phyloP scores from a whole-genome alignment of 1,140 invertebrate species.

The Aphidius ervi region DNA sequence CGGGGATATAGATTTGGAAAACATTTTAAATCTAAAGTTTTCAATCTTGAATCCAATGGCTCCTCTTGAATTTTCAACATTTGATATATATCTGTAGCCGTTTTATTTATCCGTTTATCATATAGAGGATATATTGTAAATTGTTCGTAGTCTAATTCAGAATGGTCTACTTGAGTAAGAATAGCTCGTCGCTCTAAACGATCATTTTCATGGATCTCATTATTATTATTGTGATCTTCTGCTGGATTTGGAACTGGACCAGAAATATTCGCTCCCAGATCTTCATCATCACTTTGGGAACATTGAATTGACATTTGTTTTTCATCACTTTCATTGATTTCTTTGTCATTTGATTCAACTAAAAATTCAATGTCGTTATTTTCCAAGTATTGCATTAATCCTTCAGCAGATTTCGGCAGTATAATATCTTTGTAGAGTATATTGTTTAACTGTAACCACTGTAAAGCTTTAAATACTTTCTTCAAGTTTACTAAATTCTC shows the following conservation, averaged over 20 bases:
- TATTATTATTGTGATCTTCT: too few relatives aligned
- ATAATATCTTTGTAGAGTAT: not conserved
- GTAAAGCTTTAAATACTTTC: conserved; percentile 6
- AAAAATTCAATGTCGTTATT: too few relatives aligned
- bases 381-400: too few relatives aligned
- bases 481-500: conserved; percentile 8
- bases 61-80: conserved; percentile 34
- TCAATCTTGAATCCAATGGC: conserved; percentile 28
- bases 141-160: conserved; percentile 32
- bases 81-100: conserved; percentile 33
- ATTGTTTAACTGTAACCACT: conserved; percentile 7
- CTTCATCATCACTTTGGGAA: too few relatives aligned
- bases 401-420: not conserved
- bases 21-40: conserved; percentile 34
- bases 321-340: too few relatives aligned
- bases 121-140: conserved; percentile 36
- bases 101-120: conserved; percentile 31
- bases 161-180: not conserved
- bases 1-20: conserved; percentile 36
- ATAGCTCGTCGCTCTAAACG: too few relatives aligned
- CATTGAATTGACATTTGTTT: too few relatives aligned
- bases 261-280: too few relatives aligned
- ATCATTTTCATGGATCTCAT: too few relatives aligned
- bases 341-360: too few relatives aligned
- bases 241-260: too few relatives aligned